Evolutionary conservation across 2,797 vertebrate genomes (phyloP).

Genomic region (Sorex maritimensis): DNA sequence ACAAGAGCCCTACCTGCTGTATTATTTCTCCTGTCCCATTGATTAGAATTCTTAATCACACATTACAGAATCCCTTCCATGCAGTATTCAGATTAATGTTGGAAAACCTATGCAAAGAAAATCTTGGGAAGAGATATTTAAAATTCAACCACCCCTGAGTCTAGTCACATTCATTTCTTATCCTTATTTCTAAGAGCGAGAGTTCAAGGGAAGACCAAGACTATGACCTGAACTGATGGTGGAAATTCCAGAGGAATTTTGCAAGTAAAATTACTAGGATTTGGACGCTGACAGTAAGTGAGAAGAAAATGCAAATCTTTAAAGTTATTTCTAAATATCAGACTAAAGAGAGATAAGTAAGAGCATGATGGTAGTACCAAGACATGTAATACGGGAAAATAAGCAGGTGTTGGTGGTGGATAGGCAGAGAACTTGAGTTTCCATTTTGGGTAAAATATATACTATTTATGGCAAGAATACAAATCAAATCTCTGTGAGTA

Average conservation of each 20-base stretch:
- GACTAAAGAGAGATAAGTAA: not conserved
- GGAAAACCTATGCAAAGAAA: not conserved
- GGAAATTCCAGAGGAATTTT: not conserved
- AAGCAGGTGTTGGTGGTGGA: not conserved
- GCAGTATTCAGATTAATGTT: not conserved
- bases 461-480: not conserved
- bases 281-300: not conserved
- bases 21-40: not conserved
- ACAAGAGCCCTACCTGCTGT: no score
- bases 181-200: not conserved
- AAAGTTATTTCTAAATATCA: slow-evolving; percentile 21
- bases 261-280: not conserved
- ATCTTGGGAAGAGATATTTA: not conserved
- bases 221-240: not conserved
- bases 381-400: not conserved
- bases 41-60: not conserved
- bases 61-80: not conserved
- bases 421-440: not conserved
- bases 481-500: not conserved
- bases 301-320: not conserved
- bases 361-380: not conserved
- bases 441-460: not conserved
- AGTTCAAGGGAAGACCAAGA: no score
- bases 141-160: not conserved
- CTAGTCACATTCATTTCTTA: not conserved